Evolutionary conservation across 2,888 invertebrate genomes (phyloP).

Genomic region (Drosophila bunnanda): DNA sequence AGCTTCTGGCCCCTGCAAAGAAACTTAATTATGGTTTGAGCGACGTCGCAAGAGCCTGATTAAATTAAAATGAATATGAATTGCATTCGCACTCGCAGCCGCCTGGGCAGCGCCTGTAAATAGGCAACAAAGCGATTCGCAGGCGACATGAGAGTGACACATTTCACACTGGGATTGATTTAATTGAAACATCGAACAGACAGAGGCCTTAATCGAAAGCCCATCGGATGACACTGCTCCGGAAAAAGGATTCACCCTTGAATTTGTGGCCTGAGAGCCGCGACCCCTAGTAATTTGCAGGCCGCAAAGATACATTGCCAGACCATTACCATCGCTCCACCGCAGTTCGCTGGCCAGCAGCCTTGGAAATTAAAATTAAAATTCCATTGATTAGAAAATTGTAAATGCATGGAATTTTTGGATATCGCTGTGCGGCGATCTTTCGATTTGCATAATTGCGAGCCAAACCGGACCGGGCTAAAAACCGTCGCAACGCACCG

Average conservation of each 20-base stretch:
- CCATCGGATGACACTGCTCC: too few relatives aligned
- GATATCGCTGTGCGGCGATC: conserved; percentile 75
- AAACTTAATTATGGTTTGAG: conserved; percentile 68
- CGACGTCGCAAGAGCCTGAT: conserved; percentile 46
- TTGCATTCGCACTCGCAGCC: conserved; percentile 27
- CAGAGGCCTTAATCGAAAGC: conserved; percentile 42
- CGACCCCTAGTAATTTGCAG: conserved; percentile 11
- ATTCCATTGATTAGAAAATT: conserved; percentile 84
- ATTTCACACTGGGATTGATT: conserved; percentile 54
- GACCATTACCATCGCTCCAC: neutral
- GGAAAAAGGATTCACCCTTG: neutral
- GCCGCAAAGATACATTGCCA: conserved; percentile 29
- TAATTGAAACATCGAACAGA: conserved; percentile 58
- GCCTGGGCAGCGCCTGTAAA: conserved; percentile 34
- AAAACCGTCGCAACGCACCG: conserved; percentile 57
- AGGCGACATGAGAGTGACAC: conserved; percentile 51
- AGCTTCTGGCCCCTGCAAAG: conserved; percentile 27
- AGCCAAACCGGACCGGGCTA: conserved; percentile 28
- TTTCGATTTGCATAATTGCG: conserved; percentile 82
- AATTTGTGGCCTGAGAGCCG: neutral
- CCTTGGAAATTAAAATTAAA: conserved; percentile 80
- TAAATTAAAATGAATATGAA: conserved; percentile 63
- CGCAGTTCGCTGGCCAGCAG: conserved; percentile 7
- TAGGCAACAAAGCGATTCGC: conserved; percentile 36
- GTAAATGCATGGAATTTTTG: conserved; percentile 83